phyloP scores from a whole-genome alignment of 2,888 invertebrate species.

The Ptychoptera albimana region DNA sequence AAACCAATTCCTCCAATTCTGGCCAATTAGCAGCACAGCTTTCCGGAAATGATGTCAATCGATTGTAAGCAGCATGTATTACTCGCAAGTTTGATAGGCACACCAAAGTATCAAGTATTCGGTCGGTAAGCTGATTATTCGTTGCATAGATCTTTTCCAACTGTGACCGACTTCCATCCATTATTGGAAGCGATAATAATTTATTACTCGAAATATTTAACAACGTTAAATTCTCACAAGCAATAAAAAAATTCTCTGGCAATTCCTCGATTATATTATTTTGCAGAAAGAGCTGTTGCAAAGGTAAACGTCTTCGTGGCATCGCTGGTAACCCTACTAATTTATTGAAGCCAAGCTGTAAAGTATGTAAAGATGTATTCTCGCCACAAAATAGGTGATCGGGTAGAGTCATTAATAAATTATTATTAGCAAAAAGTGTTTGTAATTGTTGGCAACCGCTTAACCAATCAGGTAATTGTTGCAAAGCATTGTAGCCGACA shows the following conservation, averaged over 20 bases:
- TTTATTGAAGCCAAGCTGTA: conserved; percentile 65
- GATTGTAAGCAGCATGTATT: conserved; percentile 65
- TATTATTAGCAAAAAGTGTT: conserved; percentile 59
- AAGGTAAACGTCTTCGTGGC: conserved; percentile 42
- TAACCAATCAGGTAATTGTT: conserved; percentile 60
- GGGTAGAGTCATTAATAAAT: conserved; percentile 49
- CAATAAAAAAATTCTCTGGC: conserved; percentile 61
- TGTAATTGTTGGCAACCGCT: conserved; percentile 54
- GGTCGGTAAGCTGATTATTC: conserved; percentile 60
- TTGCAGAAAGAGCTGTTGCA: conserved; percentile 57
- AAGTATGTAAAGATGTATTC: conserved; percentile 50
- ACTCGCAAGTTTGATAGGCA: conserved; percentile 48
- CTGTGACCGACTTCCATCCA: conserved; percentile 34
- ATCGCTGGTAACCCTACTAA: conserved; percentile 56
- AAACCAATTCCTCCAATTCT: conserved; percentile 62
- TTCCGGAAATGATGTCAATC: conserved; percentile 54
- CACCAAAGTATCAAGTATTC: conserved; percentile 46
- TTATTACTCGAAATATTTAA: conserved; percentile 69
- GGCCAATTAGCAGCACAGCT: conserved; percentile 59
- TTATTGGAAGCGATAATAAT: conserved; percentile 48
- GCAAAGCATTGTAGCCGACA: conserved; percentile 61
- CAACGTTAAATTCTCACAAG: conserved; percentile 43
- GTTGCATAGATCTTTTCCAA: conserved; percentile 56
- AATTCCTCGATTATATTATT: conserved; percentile 59
- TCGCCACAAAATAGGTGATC: conserved; percentile 61